Base-by-base conservation (phyloP, 1,140 invertebrate genomes). In the Ditylenchus dipsaci region DNA sequence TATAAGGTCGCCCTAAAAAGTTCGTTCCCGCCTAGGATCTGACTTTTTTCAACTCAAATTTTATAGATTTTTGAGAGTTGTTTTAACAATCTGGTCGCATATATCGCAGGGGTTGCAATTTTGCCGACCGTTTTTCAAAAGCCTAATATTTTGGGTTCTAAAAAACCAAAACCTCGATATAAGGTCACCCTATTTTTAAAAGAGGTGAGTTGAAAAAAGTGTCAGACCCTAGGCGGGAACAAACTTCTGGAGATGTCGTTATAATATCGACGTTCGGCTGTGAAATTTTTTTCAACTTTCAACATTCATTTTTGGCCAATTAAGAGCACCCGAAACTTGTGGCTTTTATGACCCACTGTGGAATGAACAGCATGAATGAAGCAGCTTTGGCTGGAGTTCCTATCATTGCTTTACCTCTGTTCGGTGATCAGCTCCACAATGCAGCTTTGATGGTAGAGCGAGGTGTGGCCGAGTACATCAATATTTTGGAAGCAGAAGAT, bases 301-400 rank as follows among this genome's bases (percentile, higher is more conserved):
- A 45, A 13, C n/a, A 45, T 45, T 13, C n/a, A 11, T 45, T 45
- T 13, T 45, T 13, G 11, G n/a, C 43, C n/a, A 23, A 30, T 53
- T 63, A 8, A 89, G 88, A 83, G 63, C 89, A 91, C 83, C 86
- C 87, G 23, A 88, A 89, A 68, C 85, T 88, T 0, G 84, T 87
- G 38, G 84, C 87, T 13, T 90, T 88, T 72, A 86, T 89, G n/a
- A 88, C 86, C 7, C 88, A 89, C 72, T 88, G 88, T 86, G 87
- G 0, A 89, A n/a, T n/a, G n/a, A n/a, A n/a, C n/a, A n/a, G n/a
- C n/a, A n/a, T n/a, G n/a, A n/a, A n/a, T n/a, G n/a, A 90, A 74
- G 86, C 87, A 0, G 81, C 88, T 1, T 86, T 88, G 33, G 84
- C 85, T 1, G 88, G 88, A 0, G 86, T 88, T 19, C 89, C 89